A percentile compares a stretch with the other conserved stretches of the same genome.
Evolutionary conservation across 2,797 vertebrate genomes (phyloP).

Genomic region (Enteromius anoplus): DNA sequence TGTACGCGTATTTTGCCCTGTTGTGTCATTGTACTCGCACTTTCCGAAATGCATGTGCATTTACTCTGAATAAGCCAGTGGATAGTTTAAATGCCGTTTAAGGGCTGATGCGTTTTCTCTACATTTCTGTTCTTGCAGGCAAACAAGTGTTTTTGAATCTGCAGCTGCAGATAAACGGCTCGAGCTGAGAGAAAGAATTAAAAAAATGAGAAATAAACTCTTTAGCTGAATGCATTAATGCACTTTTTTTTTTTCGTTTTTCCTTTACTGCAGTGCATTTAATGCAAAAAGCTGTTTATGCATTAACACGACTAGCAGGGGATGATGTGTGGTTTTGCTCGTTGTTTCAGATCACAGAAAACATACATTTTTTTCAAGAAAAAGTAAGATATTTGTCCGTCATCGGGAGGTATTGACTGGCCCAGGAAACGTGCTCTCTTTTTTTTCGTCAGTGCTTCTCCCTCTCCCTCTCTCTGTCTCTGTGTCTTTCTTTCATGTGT

Average conservation of each 20-base stretch:
- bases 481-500: conserved; percentile 24
- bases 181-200: not conserved
- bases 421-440: conserved; percentile 17
- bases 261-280: not conserved
- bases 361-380: not conserved
- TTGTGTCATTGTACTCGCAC: conserved; percentile 2
- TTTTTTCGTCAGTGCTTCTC: not conserved
- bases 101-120: not conserved
- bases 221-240: not conserved
- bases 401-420: conserved; percentile 12
- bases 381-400: conserved; percentile 26
- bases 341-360: not conserved
- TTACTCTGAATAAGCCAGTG: not conserved
- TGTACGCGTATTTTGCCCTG: not conserved
- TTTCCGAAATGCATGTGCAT: conserved; percentile 5
- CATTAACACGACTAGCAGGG: not conserved
- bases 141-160: not conserved
- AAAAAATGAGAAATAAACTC: not conserved
- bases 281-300: not conserved
- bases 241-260: not conserved
- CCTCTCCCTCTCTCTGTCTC: conserved; percentile 7
- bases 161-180: not conserved
- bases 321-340: not conserved
- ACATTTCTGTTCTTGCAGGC: too few species aligned
- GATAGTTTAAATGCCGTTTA: not conserved